Evolutionary conservation across 2,888 invertebrate species (phyloP).

Genomic region (Altica lythri): DNA sequence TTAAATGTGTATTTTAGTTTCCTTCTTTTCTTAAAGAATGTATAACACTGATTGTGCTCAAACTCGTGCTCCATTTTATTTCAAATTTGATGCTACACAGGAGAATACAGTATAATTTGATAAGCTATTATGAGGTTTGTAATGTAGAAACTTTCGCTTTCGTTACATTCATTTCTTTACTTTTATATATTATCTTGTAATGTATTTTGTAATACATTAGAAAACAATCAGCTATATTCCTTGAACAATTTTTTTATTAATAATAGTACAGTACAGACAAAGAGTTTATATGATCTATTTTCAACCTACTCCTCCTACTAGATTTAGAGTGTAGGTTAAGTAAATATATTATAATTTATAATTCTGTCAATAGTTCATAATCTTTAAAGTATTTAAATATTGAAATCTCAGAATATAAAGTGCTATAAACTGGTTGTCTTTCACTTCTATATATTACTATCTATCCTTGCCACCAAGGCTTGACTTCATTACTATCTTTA

Average conservation of each 20-base stretch:
- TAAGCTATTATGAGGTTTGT: too few species aligned
- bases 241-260: conserved; percentile 6
- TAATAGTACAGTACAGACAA: conserved; percentile 2
- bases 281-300: conserved; percentile 12
- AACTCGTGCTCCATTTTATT: conserved; percentile 7
- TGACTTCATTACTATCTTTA: too few species aligned
- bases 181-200: background rate
- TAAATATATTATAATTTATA: conserved; percentile 10
- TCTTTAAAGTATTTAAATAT: too few species aligned
- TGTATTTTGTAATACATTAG: conserved; percentile 7
- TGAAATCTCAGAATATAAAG: too few species aligned
- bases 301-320: conserved; percentile 14
- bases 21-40: background rate
- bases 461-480: too few species aligned
- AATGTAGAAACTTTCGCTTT: conserved; percentile 13
- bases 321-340: conserved; percentile 9
- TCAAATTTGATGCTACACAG: conserved; percentile 8
- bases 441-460: too few species aligned
- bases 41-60: conserved; percentile 6
- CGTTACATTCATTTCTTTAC: background rate
- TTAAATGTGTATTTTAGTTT: conserved; percentile 15
- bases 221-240: conserved; percentile 17
- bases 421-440: too few species aligned
- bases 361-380: conserved; percentile 10
- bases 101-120: conserved; percentile 1